Evolutionary conservation across 2,797 vertebrate species (phyloP).

Genomic region (Esox lucius): DNA sequence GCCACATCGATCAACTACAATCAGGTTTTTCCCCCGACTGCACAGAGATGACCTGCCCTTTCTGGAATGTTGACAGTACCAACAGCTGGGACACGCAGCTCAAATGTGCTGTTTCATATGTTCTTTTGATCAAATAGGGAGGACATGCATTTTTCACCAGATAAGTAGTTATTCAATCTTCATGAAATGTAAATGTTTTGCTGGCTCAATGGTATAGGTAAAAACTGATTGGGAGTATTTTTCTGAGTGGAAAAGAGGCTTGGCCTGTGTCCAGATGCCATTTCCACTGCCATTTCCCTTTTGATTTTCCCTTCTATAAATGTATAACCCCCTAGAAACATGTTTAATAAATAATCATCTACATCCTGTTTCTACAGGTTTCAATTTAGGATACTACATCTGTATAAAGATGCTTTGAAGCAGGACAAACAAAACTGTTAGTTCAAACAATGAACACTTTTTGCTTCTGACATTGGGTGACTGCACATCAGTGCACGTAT

Average conservation of each 20-base stretch:
- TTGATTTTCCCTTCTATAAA: too few species aligned
- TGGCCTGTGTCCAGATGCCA: background rate
- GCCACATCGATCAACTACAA: slow-evolving; percentile 27
- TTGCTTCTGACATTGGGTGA: too few species aligned
- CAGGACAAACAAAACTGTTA: too few species aligned
- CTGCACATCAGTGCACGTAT: too few species aligned
- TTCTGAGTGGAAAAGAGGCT: background rate
- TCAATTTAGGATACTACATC: too few species aligned
- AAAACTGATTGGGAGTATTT: background rate
- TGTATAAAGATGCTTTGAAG: too few species aligned
- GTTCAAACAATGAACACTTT: too few species aligned
- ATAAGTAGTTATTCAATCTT: background rate
- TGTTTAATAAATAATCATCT: too few species aligned
- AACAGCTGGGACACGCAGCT: slow-evolving; percentile 31
- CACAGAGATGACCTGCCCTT: slow-evolving; percentile 15
- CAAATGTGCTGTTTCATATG: slow-evolving; percentile 18
- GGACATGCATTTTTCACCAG: background rate
- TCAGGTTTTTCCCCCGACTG: background rate
- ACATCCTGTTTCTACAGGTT: too few species aligned
- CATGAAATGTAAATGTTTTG: background rate
- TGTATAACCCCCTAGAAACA: too few species aligned
- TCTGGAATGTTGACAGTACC: slow-evolving; percentile 26
- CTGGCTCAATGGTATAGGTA: background rate
- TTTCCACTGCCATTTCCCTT: too few species aligned
- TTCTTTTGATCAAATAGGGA: slow-evolving; percentile 20